These are phyloP conservation scores for Popillia japonica DNA, from an alignment of 1,140 invertebrate genomes.

Conservation along the genomic window DNA sequence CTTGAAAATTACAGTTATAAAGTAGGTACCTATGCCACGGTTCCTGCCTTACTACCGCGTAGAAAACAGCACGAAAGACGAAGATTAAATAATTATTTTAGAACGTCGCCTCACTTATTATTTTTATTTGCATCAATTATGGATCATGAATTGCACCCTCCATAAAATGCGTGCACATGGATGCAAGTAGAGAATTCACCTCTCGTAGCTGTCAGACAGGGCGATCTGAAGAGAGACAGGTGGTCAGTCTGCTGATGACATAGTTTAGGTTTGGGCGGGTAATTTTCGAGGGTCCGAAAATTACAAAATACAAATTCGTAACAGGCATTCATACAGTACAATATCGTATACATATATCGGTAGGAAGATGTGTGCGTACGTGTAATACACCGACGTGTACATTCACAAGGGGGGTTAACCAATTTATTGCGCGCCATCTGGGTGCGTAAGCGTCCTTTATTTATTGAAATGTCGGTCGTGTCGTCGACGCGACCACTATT, in stretches of 20 bases:
- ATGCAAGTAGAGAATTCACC: not conserved
- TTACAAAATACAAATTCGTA: not conserved
- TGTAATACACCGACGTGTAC: slow-evolving; percentile 8
- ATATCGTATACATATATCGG: not conserved
- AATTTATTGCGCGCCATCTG: slow-evolving; percentile 14
- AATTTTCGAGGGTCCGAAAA: not conserved
- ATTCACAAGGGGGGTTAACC: slow-evolving; percentile 3
- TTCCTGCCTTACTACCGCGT: too few species aligned
- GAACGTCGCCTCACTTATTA: too few species aligned
- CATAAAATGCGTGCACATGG: too few species aligned
- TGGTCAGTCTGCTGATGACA: not conserved
- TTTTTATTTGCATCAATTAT: too few species aligned
- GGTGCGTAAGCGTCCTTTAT: not conserved
- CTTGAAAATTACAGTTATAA: too few species aligned
- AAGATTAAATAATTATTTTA: too few species aligned
- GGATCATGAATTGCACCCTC: too few species aligned
- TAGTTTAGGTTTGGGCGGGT: not conserved
- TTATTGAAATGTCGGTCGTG: slow-evolving; percentile 10
- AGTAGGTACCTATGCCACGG: too few species aligned
- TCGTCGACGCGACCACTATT: not conserved
- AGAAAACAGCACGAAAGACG: too few species aligned
- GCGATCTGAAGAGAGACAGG: not conserved
- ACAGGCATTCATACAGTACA: not conserved
- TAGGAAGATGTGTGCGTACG: not conserved
- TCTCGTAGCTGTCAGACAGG: not conserved